These are phyloP conservation scores for Macrotis lagotis DNA, from an alignment of 2,113 vertebrate genomes.

Conservation along the genomic window DNA sequence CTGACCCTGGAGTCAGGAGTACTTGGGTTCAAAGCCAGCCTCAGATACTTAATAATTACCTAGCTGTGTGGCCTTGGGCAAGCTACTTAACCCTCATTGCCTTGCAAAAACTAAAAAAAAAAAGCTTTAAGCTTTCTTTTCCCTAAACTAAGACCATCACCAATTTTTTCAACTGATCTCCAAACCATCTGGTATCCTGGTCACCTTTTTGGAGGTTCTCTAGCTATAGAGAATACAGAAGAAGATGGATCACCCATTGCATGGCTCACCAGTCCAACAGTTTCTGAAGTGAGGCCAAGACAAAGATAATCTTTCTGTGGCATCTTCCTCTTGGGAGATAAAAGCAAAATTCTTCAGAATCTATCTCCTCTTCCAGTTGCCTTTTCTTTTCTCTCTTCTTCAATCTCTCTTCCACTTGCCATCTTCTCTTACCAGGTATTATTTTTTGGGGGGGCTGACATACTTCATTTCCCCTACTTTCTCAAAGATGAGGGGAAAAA, in stretches of 20 bases:
- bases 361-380: not conserved
- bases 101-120: no score
- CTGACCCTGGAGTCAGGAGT: no score
- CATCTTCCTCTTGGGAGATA: not conserved
- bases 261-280: not conserved
- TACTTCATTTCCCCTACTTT: not conserved
- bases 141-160: not conserved
- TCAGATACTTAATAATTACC: no score
- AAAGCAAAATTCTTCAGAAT: not conserved
- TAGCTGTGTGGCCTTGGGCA: no score
- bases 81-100: no score
- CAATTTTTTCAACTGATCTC: not conserved
- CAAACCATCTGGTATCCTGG: not conserved
- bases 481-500: not conserved
- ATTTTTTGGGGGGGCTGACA: not conserved
- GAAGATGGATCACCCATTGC: not conserved
- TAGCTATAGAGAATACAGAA: not conserved
- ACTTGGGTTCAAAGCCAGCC: no score
- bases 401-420: not conserved
- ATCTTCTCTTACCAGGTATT: not conserved
- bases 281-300: not conserved
- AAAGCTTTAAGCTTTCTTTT: not conserved
- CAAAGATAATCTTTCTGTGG: not conserved
- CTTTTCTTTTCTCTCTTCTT: not conserved
- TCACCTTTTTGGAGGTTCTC: not conserved